Conservation (phyloP, 2,797 vertebrate genomes). For the Scyliorhinus canicula region DNA sequence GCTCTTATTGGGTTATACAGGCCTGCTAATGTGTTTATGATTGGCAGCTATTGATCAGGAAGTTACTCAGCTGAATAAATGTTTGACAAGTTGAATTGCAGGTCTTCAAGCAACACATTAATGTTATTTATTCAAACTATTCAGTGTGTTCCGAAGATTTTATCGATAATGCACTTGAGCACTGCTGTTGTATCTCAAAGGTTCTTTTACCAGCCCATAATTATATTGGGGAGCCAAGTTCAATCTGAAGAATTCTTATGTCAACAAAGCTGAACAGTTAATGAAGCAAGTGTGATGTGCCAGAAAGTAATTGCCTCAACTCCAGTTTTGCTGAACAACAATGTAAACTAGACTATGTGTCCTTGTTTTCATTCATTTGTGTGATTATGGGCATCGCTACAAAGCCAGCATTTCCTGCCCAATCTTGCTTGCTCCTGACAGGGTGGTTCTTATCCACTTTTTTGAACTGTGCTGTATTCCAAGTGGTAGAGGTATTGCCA, state of each 20-base stretch:
- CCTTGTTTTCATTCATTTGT: neutral
- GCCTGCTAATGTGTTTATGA: slow-evolving; percentile 22
- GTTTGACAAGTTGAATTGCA: slow-evolving; percentile 31
- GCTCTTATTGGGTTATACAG: slow-evolving; percentile 18
- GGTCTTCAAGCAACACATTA: slow-evolving; percentile 3
- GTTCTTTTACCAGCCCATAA: neutral
- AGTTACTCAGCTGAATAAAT: slow-evolving; percentile 29
- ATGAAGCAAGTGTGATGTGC: neutral
- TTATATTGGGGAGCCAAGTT: neutral
- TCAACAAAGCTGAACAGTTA: neutral
- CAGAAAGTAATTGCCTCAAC: neutral
- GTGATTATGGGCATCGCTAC: neutral
- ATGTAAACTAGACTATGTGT: neutral
- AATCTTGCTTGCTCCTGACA: neutral
- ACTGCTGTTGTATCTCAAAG: neutral
- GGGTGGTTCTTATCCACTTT: neutral
- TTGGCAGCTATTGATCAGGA: slow-evolving; percentile 24
- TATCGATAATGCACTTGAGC: neutral
- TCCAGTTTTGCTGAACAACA: neutral
- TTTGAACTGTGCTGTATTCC: neutral
- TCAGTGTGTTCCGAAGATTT: slow-evolving; percentile 12
- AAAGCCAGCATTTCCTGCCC: neutral
- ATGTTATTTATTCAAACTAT: slow-evolving; percentile 25
- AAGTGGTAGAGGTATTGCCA: neutral
- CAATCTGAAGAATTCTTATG: neutral